phyloP scores from a whole-genome alignment of 2,797 vertebrate species.

The Falco rusticolus region DNA sequence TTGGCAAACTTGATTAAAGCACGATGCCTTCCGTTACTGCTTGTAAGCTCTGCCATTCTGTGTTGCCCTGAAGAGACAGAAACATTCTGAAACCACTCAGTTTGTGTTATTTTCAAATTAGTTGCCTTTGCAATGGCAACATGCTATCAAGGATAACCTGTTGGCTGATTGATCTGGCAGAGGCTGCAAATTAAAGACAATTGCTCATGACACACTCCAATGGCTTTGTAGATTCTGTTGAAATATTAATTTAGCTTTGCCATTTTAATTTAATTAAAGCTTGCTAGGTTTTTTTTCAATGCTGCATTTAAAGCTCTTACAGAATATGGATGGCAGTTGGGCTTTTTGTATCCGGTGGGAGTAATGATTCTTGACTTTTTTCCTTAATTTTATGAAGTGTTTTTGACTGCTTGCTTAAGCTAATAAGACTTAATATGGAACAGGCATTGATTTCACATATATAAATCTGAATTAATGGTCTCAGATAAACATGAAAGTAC shows the following conservation, averaged over 20 bases:
- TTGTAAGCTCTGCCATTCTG: slow-evolving; percentile 18
- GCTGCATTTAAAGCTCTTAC: slow-evolving; percentile 34
- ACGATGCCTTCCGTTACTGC: neutral
- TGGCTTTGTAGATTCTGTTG: slow-evolving; percentile 38
- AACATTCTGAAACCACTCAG: slow-evolving; percentile 45
- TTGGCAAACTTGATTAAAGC: slow-evolving; percentile 48
- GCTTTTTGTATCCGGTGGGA: slow-evolving; percentile 35
- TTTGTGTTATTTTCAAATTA: slow-evolving; percentile 61
- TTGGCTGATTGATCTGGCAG: slow-evolving; percentile 54
- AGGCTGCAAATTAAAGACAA: slow-evolving; percentile 59
- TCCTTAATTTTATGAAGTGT: slow-evolving; percentile 40
- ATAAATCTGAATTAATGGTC: slow-evolving; percentile 36
- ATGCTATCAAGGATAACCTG: slow-evolving; percentile 45
- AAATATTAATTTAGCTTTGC: slow-evolving; percentile 62
- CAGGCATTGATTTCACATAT: slow-evolving; percentile 49
- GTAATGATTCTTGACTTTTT: slow-evolving; percentile 36
- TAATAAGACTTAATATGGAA: slow-evolving; percentile 4
- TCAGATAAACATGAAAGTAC: slow-evolving; percentile 37
- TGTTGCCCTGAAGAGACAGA: slow-evolving; percentile 49
- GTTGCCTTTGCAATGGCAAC: slow-evolving; percentile 35
- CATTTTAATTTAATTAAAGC: slow-evolving; percentile 71
- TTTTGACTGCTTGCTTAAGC: slow-evolving; percentile 46
- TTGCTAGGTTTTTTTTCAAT: neutral
- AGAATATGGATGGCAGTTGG: slow-evolving; percentile 44
- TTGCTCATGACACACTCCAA: slow-evolving; percentile 56